Conservation (phyloP, 2,797 vertebrate species). For the Enteromius paludinosus region DNA sequence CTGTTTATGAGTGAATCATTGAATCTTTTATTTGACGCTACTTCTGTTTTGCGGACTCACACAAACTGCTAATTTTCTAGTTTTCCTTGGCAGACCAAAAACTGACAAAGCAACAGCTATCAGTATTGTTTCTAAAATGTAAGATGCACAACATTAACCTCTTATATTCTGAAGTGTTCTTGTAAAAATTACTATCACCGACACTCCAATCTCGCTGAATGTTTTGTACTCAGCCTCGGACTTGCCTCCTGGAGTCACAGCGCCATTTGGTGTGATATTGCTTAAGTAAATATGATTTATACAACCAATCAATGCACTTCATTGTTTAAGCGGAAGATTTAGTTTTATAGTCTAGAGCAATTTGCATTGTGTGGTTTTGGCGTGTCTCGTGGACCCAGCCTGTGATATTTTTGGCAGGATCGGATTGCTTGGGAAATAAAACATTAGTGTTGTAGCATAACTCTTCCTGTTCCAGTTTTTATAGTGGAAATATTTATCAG, state of each 20-base stretch:
- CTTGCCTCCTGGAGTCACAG: neutral
- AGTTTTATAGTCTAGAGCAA: conserved; percentile 35
- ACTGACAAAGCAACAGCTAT: neutral
- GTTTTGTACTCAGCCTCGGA: neutral
- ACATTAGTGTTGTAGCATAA: conserved; percentile 62
- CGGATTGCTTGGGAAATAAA: conserved; percentile 61
- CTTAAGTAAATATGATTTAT: conserved; percentile 20
- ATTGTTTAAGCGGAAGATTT: conserved; percentile 37
- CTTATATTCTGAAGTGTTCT: neutral
- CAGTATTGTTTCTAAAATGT: neutral
- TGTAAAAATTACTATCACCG: neutral
- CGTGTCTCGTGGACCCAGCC: conserved; percentile 31
- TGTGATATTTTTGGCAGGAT: conserved; percentile 64
- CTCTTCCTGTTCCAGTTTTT: conserved; percentile 58
- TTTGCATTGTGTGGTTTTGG: conserved; percentile 46
- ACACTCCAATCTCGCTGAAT: neutral
- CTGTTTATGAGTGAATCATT: neutral
- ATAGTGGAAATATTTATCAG: conserved; percentile 67
- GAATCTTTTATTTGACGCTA: neutral
- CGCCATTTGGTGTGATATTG: neutral
- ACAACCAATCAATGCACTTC: conserved; percentile 43
- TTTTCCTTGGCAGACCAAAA: neutral
- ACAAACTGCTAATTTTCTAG: neutral
- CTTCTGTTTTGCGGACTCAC: neutral
- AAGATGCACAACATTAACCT: neutral